Percentiles rank a stretch among this genome's conserved stretches.
These are phyloP conservation scores for Ramphastos sulfuratus DNA, from an alignment of 2,113 vertebrate species.

Conservation along the genomic window DNA sequence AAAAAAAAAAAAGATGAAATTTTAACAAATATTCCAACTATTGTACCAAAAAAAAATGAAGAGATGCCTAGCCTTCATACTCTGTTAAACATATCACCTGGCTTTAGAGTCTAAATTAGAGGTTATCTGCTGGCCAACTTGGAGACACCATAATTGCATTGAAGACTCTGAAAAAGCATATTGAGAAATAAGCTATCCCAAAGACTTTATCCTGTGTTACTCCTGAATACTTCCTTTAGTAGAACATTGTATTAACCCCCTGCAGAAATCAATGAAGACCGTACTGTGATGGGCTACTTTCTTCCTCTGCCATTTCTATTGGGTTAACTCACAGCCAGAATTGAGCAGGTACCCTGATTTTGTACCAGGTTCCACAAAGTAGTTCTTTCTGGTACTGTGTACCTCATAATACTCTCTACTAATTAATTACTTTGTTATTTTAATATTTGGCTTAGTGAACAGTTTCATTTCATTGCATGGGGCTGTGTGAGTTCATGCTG, in stretches of 20 bases:
- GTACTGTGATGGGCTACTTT: background rate
- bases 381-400: background rate
- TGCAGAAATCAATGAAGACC: background rate
- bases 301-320: background rate
- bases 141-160: background rate
- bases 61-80: background rate
- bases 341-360: background rate
- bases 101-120: background rate
- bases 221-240: background rate
- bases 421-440: background rate
- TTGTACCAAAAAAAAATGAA: background rate
- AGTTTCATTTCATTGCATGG: background rate
- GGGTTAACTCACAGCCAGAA: background rate
- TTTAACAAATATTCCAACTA: background rate
- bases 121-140: background rate
- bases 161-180: background rate
- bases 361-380: background rate
- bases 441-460: background rate
- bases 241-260: background rate
- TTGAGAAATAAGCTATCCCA: background rate
- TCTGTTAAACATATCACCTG: background rate
- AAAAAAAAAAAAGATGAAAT: background rate
- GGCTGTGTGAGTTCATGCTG: background rate
- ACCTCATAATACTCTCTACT: background rate
- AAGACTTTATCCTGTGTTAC: background rate